phyloP scores from a whole-genome alignment of 2,797 vertebrate genomes.

The Trichosurus vulpecula region DNA sequence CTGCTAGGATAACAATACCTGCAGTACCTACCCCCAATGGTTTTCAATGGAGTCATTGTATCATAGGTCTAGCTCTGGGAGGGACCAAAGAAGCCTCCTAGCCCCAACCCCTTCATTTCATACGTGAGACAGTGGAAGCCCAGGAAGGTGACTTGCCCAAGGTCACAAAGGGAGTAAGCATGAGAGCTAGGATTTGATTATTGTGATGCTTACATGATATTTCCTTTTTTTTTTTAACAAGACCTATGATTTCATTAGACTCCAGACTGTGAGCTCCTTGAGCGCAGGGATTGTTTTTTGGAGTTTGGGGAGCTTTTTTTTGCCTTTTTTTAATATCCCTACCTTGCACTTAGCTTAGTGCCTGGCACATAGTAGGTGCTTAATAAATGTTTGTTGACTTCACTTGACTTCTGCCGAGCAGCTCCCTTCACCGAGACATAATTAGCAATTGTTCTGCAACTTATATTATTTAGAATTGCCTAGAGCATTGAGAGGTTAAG shows the following conservation, averaged over 20 bases:
- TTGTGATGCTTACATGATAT: neutral
- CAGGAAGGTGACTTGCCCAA: neutral
- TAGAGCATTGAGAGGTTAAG: neutral
- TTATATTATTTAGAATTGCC: neutral
- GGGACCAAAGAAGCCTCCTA: neutral
- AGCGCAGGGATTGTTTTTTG: neutral
- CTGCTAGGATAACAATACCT: neutral
- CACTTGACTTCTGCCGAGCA: neutral
- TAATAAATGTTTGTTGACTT: neutral
- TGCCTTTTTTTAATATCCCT: neutral
- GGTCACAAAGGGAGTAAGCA: neutral
- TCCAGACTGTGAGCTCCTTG: neutral
- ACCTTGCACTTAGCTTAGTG: neutral
- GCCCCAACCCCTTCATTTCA: neutral
- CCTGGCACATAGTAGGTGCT: neutral
- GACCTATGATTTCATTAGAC: neutral
- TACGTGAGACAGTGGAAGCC: neutral
- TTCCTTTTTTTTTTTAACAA: neutral
- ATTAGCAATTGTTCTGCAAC: neutral
- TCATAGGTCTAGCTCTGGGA: neutral
- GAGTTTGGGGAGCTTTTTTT: neutral
- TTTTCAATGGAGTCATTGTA: neutral
- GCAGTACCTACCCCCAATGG: neutral
- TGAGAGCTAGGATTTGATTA: neutral
- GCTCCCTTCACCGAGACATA: neutral